Base-by-base conservation (phyloP, 2,888 invertebrate genomes). In the Ischnura elegans region DNA sequence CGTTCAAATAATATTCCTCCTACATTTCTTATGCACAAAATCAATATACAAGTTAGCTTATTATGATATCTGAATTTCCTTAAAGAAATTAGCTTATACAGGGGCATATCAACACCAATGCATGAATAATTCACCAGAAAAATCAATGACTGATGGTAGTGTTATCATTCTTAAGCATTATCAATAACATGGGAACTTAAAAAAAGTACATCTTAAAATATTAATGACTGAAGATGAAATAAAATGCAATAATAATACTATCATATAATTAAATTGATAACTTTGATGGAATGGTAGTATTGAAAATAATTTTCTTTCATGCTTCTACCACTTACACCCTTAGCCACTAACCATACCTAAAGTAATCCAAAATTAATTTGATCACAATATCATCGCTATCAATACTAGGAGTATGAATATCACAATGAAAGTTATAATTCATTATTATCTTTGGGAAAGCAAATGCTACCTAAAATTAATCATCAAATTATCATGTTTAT, bases 201-300 rank as follows among this genome's bases (percentile, higher is more conserved):
- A 43, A 10, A 43, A 25, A 8, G 43, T n/a, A 43, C n/a, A n/a
- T n/a, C 13, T 66, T 8, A 2, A 66, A 43, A 66, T 36, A 42
- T 21, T 61, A 36, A 55, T 43, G 61, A 43, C n/a, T 61, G 43
- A 43, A 29, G 42, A 10, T 43, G 61, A 43, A 43, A 43, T 61
- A 43, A 87, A 55, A 10, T 51, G 8, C 1, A 19, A 87, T 55
- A 87, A 66, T 43, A 61, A 90, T 90, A 13, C 51, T n/a, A n/a
- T n/a, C n/a, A 55, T 25, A 61, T 90, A 25, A 25, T 61, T 45
- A 29, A 43, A 90, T 13, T 42, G 61, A 61, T 61, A 90, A n/a
- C 43, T 25, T 66, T 90, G 43, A 90, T 90, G 90, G 90, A 90
- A 90, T 90, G 90, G 90, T 66, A 90, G 90, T 90, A 66, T 90